phyloP scores from a whole-genome alignment of 2,113 vertebrate genomes.

The Rhinopomastus cyanomelas region DNA sequence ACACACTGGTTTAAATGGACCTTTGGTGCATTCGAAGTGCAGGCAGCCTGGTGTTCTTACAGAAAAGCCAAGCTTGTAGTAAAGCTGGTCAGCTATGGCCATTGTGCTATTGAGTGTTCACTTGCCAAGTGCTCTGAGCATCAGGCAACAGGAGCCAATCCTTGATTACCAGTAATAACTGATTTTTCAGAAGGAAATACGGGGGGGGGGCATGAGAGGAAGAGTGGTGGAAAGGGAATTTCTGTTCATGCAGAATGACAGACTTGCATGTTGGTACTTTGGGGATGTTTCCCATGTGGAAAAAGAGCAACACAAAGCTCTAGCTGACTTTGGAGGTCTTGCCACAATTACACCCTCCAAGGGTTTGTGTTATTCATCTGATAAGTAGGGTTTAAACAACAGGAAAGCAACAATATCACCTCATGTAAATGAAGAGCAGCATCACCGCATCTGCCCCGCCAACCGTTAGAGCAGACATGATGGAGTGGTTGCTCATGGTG shows the following conservation, averaged over 20 bases:
- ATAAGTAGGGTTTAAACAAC: background rate
- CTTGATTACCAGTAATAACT: background rate
- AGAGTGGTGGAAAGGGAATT: conserved; percentile 5
- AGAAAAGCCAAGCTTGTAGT: background rate
- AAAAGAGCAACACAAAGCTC: background rate
- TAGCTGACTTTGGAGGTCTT: background rate
- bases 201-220: too few relatives aligned
- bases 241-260: background rate
- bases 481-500: background rate
- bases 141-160: background rate
- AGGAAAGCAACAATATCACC: background rate
- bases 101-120: background rate
- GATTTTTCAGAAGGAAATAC: background rate
- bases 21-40: background rate
- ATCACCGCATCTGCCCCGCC: background rate
- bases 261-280: conserved; percentile 30
- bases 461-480: background rate
- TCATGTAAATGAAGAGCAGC: background rate
- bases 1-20: background rate
- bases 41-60: background rate
- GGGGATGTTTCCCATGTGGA: background rate
- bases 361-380: background rate
- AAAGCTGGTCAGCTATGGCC: background rate
- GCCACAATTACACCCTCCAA: background rate
- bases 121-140: background rate